Conservation (phyloP, 2,113 vertebrate species). For the Oreochromis spilurus region DNA sequence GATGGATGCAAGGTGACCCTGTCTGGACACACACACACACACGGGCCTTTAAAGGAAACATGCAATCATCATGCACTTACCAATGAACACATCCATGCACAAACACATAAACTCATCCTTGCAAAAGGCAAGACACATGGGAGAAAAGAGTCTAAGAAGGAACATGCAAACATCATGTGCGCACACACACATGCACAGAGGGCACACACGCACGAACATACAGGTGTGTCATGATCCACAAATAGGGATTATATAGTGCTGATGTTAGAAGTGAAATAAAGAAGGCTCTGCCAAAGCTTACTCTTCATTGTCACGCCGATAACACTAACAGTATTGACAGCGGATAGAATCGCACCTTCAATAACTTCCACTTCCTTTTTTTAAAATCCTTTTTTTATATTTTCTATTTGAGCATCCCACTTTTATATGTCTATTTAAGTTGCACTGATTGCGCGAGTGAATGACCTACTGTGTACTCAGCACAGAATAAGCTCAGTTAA, state of each 20-base stretch:
- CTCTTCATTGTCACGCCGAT: constrained; percentile 59
- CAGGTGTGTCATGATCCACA: constrained; percentile 55
- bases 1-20: constrained; percentile 72
- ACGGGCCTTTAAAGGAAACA: not conserved
- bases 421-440: not conserved
- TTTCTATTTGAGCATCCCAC: constrained; percentile 23
- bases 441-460: not conserved
- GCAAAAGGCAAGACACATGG: not conserved
- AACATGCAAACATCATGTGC: constrained; percentile 19
- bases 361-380: constrained; percentile 30
- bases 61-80: not conserved
- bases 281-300: constrained; percentile 50
- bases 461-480: not conserved
- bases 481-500: constrained; percentile 4
- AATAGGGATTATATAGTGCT: constrained; percentile 68
- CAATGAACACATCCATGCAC: not conserved
- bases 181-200: not conserved
- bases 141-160: not conserved
- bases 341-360: constrained; percentile 34
- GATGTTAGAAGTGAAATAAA: constrained; percentile 61
- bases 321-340: constrained; percentile 61
- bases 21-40: constrained; percentile 30
- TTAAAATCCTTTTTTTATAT: constrained; percentile 5
- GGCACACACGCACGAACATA: not conserved
- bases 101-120: not conserved